Evolutionary conservation across 1,140 invertebrate genomes (phyloP), one percentile per base, ranked within the genome.

Genomic region (Ericerus pela): DNA sequence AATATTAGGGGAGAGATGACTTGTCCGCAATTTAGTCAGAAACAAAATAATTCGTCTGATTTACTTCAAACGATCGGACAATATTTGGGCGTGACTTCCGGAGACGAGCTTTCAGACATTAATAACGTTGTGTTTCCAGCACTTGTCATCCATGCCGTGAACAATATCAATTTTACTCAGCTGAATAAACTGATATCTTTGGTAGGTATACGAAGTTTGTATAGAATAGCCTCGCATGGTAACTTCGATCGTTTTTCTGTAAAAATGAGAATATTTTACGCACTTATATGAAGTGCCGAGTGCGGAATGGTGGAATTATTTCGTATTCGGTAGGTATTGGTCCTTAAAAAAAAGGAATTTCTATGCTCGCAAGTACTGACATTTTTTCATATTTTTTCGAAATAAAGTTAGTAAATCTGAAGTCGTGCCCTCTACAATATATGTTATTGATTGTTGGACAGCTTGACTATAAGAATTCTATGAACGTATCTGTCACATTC

Each of bases 101-200:
- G 78, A 0, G 73, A 77, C 62, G 85, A 89, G 66, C 65, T 83
- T 12, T 73, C 76, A 33, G 76, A 84, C 57, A 70, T 92, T 4
- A 76, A 77, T 22, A 76, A 79, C 41, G 80, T 84, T 3, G 72
- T 94, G 1, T 85, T 85, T 60, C 85, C 85, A 1, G 80, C 84
- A 0, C 75, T 93, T 62, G 69, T 90, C 53, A 82, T 80, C 61
- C 75, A 81, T 29, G 83, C 88, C 1, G 82, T 88, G 1, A 68
- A 78, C 14, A 73, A 76, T 27, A 75, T 75, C 8, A 80, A 90
- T 59, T 66, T 78, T 1, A 63, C 63, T 2, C 77, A 78, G 53
- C 62, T 80, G 1, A 71, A 72, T 43, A 71, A 73, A 12, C 67
- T 79, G 31, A 67, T 72, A 54, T 69, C 65, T 69, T 70, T 71